Conservation (phyloP, 2,797 vertebrate genomes). For the Anguilla megastoma region DNA sequence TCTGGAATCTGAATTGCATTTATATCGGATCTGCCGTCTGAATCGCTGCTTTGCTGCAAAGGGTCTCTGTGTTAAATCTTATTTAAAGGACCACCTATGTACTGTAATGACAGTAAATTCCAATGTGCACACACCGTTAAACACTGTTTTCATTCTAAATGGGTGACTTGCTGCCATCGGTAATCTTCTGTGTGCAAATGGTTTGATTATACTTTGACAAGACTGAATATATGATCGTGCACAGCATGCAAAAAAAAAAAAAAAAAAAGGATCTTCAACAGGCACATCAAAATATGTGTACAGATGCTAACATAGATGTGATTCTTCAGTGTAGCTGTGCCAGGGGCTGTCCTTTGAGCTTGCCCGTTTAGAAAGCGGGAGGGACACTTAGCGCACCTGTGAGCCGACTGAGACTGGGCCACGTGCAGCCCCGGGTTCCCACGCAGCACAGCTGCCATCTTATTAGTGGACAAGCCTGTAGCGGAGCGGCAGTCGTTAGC, state of each 20-base stretch:
- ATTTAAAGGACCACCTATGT: not conserved
- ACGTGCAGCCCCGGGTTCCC: conserved; percentile 70
- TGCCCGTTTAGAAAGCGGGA: not conserved
- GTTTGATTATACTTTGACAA: conserved; percentile 9
- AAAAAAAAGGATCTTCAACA: conserved; percentile 33
- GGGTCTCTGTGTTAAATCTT: not conserved
- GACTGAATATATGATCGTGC: not conserved
- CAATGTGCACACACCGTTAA: not conserved
- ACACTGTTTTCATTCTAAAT: conserved; percentile 3
- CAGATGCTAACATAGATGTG: not conserved
- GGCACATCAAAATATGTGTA: conserved; percentile 32
- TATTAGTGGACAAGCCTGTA: conserved; percentile 62
- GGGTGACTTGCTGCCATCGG: not conserved
- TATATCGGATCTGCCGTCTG: not conserved
- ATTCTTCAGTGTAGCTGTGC: conserved; percentile 57
- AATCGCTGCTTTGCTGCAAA: conserved; percentile 1
- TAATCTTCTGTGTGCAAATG: conserved; percentile 9
- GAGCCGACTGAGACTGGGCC: conserved; percentile 69
- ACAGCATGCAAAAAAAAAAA: not conserved
- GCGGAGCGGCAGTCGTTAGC: conserved; percentile 52
- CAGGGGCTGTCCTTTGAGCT: conserved; percentile 44
- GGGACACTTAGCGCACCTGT: conserved; percentile 60
- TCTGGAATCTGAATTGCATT: not conserved
- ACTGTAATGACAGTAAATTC: not conserved
- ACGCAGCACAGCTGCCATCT: conserved; percentile 62